Conservation (phyloP, 2,888 invertebrate genomes). For the Rotaria sp. region DNA sequence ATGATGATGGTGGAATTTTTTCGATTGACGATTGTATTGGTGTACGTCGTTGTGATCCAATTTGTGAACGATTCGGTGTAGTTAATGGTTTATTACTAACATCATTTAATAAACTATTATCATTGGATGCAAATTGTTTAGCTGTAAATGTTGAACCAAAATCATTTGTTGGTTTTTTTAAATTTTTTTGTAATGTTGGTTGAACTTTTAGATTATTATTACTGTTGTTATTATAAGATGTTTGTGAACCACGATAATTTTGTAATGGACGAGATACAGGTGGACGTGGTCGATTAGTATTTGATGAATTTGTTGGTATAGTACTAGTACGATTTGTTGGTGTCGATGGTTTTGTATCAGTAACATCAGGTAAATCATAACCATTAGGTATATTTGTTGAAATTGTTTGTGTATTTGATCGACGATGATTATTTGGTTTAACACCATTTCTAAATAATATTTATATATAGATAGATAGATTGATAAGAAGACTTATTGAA, state of each 20-base stretch:
- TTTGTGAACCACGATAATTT: not conserved
- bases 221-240: not conserved
- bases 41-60: not conserved
- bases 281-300: not conserved
- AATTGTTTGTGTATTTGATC: slow-evolving; percentile 19
- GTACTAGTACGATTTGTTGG: not conserved
- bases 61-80: not conserved
- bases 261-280: not conserved
- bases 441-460: not conserved
- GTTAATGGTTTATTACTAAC: not conserved
- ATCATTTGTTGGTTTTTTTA: not conserved
- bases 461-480: not conserved
- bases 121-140: not conserved
- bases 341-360: not conserved
- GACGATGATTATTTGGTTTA: slow-evolving; percentile 10
- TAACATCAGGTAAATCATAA: slow-evolving; percentile 14
- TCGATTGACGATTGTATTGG: not conserved
- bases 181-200: not conserved
- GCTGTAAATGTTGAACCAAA: slow-evolving; percentile 12
- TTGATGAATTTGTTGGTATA: not conserved
- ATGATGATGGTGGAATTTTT: not conserved
- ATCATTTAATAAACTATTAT: slow-evolving; percentile 2
- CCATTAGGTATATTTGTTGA: not conserved
- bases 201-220: not conserved
- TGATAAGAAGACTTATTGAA: not conserved